phyloP scores from a whole-genome alignment of 1,140 invertebrate species.

The Triops longicaudatus region DNA sequence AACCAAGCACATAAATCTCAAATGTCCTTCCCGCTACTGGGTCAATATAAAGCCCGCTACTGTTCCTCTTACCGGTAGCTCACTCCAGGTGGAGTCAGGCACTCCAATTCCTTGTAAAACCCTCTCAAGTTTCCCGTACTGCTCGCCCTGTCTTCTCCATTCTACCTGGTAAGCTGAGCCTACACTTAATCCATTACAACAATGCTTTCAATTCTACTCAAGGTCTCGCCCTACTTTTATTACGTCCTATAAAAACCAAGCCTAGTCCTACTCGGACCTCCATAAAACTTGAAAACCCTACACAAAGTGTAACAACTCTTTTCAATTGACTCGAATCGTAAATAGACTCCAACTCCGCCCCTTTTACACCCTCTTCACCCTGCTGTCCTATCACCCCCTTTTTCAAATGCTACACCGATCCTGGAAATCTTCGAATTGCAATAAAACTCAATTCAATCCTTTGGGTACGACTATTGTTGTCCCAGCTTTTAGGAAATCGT shows the following conservation, averaged over 20 bases:
- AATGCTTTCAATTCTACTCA: neutral
- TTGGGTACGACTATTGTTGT: no score
- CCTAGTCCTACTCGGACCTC: neutral
- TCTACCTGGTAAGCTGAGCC: neutral
- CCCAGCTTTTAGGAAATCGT: no score
- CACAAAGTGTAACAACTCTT: neutral
- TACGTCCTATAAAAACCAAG: neutral
- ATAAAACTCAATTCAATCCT: no score
- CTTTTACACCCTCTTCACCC: neutral
- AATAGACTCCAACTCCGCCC: conserved; percentile 1
- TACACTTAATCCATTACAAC: neutral
- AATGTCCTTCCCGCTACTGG: neutral
- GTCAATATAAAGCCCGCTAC: neutral
- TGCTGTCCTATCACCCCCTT: neutral
- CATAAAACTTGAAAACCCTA: neutral
- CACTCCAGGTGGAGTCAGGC: conserved; percentile 5
- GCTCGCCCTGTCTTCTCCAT: neutral
- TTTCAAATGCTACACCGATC: neutral
- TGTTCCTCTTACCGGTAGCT: neutral
- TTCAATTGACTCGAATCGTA: neutral
- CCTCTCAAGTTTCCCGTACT: neutral
- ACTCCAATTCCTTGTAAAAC: neutral
- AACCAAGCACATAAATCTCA: no score
- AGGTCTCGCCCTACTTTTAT: neutral
- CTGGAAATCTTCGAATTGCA: no score